Evolutionary conservation across 2,797 vertebrate species (phyloP).

Genomic region (Gallinago solitaria): DNA sequence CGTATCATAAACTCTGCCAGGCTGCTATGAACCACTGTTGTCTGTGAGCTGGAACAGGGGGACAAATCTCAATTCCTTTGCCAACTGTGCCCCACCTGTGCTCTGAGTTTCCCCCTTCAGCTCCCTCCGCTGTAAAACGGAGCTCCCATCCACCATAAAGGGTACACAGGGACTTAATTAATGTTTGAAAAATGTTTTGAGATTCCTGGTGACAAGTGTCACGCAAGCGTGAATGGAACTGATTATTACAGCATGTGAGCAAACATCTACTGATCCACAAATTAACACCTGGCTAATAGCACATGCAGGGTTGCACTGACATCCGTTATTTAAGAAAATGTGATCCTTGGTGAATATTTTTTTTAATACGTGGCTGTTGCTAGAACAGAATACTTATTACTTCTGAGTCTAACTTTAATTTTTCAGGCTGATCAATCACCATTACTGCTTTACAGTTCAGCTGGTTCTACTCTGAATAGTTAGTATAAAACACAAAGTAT

Average conservation of each 20-base stretch:
- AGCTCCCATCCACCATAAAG: not conserved
- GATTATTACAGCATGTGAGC: conserved; percentile 33
- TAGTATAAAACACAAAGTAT: conserved; percentile 6
- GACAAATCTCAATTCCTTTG: not conserved
- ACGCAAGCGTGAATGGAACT: conserved; percentile 5
- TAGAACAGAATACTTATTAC: conserved; percentile 19
- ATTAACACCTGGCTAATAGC: conserved; percentile 58
- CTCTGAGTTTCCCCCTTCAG: not conserved
- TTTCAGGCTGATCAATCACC: conserved; percentile 36
- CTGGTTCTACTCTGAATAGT: conserved; percentile 27
- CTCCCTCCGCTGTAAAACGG: not conserved
- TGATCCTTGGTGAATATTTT: not conserved
- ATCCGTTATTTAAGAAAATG: conserved; percentile 46
- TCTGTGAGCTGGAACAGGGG: not conserved
- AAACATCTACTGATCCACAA: conserved; percentile 29
- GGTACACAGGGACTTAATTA: conserved; percentile 18
- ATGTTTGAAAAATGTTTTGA: conserved; percentile 43
- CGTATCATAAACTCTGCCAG: not conserved
- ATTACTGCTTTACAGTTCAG: conserved; percentile 50
- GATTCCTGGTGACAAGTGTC: conserved; percentile 27
- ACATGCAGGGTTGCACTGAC: conserved; percentile 14
- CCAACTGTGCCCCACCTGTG: not conserved
- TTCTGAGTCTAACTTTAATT: conserved; percentile 20
- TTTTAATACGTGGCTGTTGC: not conserved
- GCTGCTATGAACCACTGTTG: not conserved